A percentile compares a stretch with the other conserved stretches of the same genome.
phyloP scores from a whole-genome alignment of 2,797 vertebrate species.

The Danio choprae region DNA sequence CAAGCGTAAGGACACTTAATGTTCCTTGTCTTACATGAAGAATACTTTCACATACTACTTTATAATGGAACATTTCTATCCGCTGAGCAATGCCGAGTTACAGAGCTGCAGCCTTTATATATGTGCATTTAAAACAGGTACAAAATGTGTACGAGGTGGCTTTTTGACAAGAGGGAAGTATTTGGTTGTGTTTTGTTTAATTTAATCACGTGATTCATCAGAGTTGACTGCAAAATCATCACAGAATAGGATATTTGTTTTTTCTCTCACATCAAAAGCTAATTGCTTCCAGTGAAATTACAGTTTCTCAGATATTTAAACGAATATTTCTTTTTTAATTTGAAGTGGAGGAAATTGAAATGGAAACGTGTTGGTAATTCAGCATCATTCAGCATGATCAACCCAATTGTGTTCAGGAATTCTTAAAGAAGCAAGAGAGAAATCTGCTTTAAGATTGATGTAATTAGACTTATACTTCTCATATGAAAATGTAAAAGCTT shows the following conservation, averaged over 20 bases:
- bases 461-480: background rate
- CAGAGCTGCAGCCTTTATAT: background rate
- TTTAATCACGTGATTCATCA: slow-evolving; percentile 1
- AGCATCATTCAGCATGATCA: background rate
- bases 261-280: slow-evolving; percentile 4
- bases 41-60: slow-evolving; percentile 13
- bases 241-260: background rate
- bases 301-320: slow-evolving; percentile 11
- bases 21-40: slow-evolving; percentile 12
- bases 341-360: slow-evolving; percentile 4
- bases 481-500: background rate
- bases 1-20: slow-evolving; percentile 7
- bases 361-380: background rate
- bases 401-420: background rate
- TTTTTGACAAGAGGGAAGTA: slow-evolving; percentile 1
- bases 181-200: background rate
- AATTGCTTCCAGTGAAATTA: background rate
- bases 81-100: background rate
- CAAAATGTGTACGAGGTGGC: background rate
- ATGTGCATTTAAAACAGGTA: background rate
- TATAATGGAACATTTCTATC: slow-evolving; percentile 10
- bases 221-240: slow-evolving; percentile 12
- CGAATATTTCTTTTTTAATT: background rate
- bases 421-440: background rate
- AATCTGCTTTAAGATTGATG: background rate